A percentile compares a stretch with the other conserved stretches of the same genome.
Conservation (phyloP, 2,888 invertebrate species). For the Congeria kusceri region DNA sequence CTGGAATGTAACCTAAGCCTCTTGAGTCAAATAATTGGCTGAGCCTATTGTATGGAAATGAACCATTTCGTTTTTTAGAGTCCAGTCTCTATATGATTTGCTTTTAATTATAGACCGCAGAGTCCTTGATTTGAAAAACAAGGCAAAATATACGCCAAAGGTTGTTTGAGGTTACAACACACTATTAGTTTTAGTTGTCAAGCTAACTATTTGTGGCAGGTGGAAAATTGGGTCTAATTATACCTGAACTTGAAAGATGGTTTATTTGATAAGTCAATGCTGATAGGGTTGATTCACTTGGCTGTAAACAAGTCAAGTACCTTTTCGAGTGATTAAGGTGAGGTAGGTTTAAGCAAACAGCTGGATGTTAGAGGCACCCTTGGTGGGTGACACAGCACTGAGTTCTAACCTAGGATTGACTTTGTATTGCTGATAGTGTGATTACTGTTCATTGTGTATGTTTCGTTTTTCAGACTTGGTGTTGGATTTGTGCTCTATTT, state of each 20-base stretch:
- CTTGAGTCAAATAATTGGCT: not conserved
- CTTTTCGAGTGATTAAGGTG: too few species aligned
- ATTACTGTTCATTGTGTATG: too few species aligned
- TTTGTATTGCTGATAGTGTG: too few species aligned
- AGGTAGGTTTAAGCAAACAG: too few species aligned
- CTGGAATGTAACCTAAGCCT: too few species aligned
- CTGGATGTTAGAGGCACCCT: too few species aligned
- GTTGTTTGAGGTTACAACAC: not conserved
- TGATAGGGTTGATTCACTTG: not conserved
- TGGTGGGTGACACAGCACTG: too few species aligned
- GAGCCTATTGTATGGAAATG: not conserved
- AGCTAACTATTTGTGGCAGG: conserved; percentile 1
- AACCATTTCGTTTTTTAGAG: too few species aligned
- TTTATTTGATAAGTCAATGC: conserved; percentile 4
- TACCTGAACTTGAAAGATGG: conserved; percentile 1
- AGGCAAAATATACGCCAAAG: not conserved
- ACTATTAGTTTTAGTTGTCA: conserved; percentile 6
- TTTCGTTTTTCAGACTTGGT: too few species aligned
- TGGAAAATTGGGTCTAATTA: not conserved
- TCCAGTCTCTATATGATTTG: not conserved
- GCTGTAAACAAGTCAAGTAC: too few species aligned
- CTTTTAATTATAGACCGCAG: not conserved
- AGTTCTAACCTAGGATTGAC: too few species aligned
- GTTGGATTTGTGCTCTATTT: too few species aligned
- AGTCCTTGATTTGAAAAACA: not conserved